Conservation (phyloP, 2,113 vertebrate species). For the Notarius quadriscutis region DNA sequence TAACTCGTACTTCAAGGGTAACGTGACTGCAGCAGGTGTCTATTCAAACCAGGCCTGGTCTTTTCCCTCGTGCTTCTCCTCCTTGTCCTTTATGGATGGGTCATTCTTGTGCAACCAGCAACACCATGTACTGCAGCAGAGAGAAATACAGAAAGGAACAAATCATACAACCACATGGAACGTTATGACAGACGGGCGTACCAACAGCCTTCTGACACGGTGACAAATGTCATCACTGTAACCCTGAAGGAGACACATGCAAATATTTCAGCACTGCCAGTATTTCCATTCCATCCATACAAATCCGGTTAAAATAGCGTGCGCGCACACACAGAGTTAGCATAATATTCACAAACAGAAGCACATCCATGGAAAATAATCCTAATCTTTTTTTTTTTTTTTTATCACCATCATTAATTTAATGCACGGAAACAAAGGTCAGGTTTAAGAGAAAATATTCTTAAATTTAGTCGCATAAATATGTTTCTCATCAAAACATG, state of each 20-base stretch:
- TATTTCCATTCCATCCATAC: background rate
- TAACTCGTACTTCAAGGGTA: background rate
- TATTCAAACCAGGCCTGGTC: background rate
- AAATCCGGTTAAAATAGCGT: background rate
- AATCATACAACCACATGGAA: background rate
- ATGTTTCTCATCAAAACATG: background rate
- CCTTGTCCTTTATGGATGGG: background rate
- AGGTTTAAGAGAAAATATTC: background rate
- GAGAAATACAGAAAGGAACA: background rate
- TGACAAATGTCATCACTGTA: slow-evolving; percentile 47
- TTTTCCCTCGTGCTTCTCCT: background rate
- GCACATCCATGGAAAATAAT: background rate
- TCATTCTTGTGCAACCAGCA: background rate
- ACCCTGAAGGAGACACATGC: slow-evolving; percentile 18
- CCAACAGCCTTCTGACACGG: background rate
- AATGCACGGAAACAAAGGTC: background rate
- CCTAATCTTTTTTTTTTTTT: background rate
- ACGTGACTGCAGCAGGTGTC: background rate
- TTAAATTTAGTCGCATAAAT: too few species aligned
- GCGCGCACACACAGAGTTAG: too few species aligned
- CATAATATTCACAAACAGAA: background rate
- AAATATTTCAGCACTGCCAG: slow-evolving; percentile 4
- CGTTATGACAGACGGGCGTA: background rate
- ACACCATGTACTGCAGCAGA: background rate
- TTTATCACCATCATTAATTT: background rate